Evolutionary conservation across 2,888 invertebrate species (phyloP), one percentile per base, ranked within the genome.

Genomic region (Papilio gigon): DNA sequence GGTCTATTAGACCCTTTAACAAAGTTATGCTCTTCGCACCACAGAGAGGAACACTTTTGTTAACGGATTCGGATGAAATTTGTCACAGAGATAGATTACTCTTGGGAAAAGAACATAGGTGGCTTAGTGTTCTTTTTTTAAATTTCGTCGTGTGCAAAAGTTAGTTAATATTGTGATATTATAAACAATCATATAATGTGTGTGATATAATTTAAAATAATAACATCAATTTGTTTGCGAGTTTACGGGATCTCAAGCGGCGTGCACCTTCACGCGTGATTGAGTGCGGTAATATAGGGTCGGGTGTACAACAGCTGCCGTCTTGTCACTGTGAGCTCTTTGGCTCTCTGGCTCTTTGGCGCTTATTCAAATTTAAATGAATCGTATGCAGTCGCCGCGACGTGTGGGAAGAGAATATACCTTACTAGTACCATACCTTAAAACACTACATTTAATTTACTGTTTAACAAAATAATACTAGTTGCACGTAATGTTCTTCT

Each of bases 251-350:
- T 73, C 76, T 75, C 71, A 76, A 74, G 78, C 75, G 76, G 76
- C 78, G 75, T 81, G 82, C 83, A 84, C 87, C 88, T 89, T 89
- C 87, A 84, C 82, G 88, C 84, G 80, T 87, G 86, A 89, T 86
- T 85, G 86, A 82, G 80, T 82, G 77, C 78, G 81, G 80, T 83
- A 79, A 84, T 83, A 79, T 86, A 86, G 89, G 89, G 88, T 86
- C 88, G 84, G 75, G 17, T 44, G 44, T 76, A 75, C 73, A 77
- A 78, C 84, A 86, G 86, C 85, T 86, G 86, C 80, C 78, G 76
- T 78, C 76, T 76, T 80, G 78, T 80, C 80, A 77, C 74, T 76
- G 80, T 22, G 47, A 47, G 47, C 20, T 17, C 47, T 47, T 17
- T 47, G 47, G 17, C 20, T 17, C 47, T 47, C 8, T 47, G 47